A percentile compares a stretch with the other conserved stretches of the same genome.
Conservation (phyloP, 2,888 invertebrate species). For the Cantharis flavilabris region DNA sequence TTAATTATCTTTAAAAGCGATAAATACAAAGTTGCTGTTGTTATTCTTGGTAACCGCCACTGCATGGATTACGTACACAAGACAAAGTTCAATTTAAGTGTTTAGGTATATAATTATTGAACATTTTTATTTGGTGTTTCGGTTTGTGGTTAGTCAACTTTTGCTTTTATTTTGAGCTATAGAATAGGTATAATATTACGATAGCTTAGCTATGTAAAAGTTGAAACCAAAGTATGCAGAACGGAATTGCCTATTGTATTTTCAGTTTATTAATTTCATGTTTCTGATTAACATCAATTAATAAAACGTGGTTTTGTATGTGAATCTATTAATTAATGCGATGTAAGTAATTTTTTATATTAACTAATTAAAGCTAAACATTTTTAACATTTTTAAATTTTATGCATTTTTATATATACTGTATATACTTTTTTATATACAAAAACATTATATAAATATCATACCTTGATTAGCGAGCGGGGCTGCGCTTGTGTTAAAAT, state of each 20-base stretch:
- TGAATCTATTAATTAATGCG: background rate
- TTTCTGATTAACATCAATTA: background rate
- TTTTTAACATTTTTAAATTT: too few relatives aligned
- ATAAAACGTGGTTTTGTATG: background rate
- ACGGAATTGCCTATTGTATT: background rate
- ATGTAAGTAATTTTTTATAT: background rate
- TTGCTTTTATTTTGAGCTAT: background rate
- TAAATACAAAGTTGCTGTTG: background rate
- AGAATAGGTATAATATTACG: background rate
- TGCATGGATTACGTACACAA: background rate
- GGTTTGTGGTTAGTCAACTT: background rate
- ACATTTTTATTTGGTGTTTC: background rate
- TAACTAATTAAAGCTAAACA: too few relatives aligned
- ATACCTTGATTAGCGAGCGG: too few relatives aligned
- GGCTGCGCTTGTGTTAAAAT: too few relatives aligned
- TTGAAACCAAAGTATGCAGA: background rate
- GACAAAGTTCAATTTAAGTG: background rate
- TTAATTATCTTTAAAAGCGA: background rate
- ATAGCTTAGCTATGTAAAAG: background rate
- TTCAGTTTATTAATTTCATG: background rate
- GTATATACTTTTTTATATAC: too few relatives aligned
- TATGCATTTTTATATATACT: too few relatives aligned
- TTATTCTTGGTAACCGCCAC: background rate
- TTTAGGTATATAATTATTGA: background rate
- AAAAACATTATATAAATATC: too few relatives aligned